These are phyloP conservation scores for pig (Sus scrofa) DNA, from an alignment of 2,113 vertebrate species.

Conservation along the genomic window T2T-Sscrofa CM000827.6:70741001-70741500, in stretches of 20 bases:
- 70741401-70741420: no score
- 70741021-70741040: background rate
- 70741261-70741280: background rate
- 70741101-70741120: background rate
- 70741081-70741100: background rate
- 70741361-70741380: background rate
- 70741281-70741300: background rate
- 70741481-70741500: no score
- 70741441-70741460: no score
- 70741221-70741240: background rate
- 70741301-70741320: background rate
- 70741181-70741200: background rate
- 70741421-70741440: no score
- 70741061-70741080: slow-evolving; percentile 9
- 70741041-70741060: background rate
- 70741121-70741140: background rate
- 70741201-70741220: background rate
- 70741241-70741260: background rate
- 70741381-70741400: no score
- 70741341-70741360: background rate
- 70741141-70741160: background rate
- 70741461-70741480: no score
- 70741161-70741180: background rate
- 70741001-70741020: background rate
- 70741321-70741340: background rate